Conservation (phyloP, 2,888 invertebrate genomes). For the Hirtodrosophila confusa region DNA sequence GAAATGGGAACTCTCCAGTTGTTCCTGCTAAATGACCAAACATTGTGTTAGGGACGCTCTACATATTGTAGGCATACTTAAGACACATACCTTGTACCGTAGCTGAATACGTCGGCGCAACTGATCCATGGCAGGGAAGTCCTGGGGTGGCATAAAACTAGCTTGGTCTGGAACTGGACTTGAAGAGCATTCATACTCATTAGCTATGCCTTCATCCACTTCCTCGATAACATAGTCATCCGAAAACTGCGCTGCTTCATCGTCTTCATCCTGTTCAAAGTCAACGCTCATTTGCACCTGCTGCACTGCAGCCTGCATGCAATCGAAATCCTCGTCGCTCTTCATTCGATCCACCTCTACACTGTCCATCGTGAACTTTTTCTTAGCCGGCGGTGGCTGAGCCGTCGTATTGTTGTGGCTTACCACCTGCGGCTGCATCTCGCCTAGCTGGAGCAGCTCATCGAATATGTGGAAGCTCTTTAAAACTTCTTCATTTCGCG, state of each 20-base stretch:
- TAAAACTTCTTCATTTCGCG: conserved; percentile 1
- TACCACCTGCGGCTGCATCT: background rate
- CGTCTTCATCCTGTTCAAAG: background rate
- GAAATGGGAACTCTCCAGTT: conserved; percentile 59
- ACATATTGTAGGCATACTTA: background rate
- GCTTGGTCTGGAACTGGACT: background rate
- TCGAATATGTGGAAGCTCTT: conserved; percentile 44
- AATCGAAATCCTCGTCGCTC: conserved; percentile 48
- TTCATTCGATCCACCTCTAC: conserved; percentile 2
- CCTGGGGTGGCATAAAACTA: conserved; percentile 8
- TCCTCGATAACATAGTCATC: conserved; percentile 21
- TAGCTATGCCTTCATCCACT: conserved; percentile 8
- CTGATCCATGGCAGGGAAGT: conserved; percentile 16
- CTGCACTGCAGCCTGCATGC: conserved; percentile 33
- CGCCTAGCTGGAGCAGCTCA: conserved; percentile 32
- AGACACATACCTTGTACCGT: conserved; percentile 33
- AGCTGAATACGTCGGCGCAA: conserved; percentile 35
- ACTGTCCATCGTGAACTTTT: conserved; percentile 12
- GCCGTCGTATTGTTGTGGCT: conserved; percentile 17
- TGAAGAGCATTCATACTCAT: background rate
- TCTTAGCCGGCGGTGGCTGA: conserved; percentile 50
- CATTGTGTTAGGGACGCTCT: background rate
- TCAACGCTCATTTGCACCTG: conserved; percentile 4
- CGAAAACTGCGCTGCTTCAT: conserved; percentile 1
- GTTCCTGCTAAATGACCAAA: conserved; percentile 35